A percentile compares a stretch with the other conserved stretches of the same genome.
These are phyloP conservation scores for Remorina albescens DNA, from an alignment of 2,797 vertebrate genomes.

Conservation along the genomic window DNA sequence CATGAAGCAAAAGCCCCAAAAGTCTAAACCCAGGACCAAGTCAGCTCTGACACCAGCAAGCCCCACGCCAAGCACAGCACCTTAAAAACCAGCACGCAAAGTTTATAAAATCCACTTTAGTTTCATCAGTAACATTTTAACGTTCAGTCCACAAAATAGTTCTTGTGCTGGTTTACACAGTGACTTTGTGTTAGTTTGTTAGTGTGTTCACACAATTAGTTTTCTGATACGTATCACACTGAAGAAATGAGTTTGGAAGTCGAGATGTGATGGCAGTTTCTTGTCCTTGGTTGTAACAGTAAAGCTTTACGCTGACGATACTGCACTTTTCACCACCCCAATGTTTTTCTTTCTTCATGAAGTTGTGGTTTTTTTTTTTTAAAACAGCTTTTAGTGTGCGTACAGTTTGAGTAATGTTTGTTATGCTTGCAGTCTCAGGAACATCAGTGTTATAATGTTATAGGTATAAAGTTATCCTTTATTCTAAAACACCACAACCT, in stretches of 20 bases:
- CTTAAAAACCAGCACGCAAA: constrained; percentile 23
- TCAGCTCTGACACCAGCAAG: constrained; percentile 40
- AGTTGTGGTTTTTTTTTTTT: background rate
- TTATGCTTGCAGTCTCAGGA: background rate
- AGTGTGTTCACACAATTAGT: background rate
- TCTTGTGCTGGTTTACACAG: background rate
- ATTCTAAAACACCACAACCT: no score
- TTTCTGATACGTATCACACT: no score
- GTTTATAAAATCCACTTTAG: no score
- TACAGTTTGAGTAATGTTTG: background rate
- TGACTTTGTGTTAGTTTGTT: constrained; percentile 14
- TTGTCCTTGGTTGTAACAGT: no score
- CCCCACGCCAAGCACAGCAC: constrained; percentile 46
- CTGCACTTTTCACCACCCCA: background rate
- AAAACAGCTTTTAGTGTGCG: background rate
- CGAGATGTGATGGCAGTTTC: no score
- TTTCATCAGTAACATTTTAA: no score
- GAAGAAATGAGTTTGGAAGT: no score
- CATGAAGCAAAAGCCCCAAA: constrained; percentile 35
- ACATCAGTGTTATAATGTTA: background rate
- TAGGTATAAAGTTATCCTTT: no score
- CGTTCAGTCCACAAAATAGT: no score
- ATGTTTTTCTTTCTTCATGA: background rate
- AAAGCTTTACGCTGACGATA: constrained; percentile 46
- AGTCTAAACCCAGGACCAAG: constrained; percentile 32